A percentile compares a stretch with the other conserved stretches of the same genome.
Evolutionary conservation across 1,140 invertebrate species (phyloP).

Genomic region (Spodoptera frugiperda): DNA sequence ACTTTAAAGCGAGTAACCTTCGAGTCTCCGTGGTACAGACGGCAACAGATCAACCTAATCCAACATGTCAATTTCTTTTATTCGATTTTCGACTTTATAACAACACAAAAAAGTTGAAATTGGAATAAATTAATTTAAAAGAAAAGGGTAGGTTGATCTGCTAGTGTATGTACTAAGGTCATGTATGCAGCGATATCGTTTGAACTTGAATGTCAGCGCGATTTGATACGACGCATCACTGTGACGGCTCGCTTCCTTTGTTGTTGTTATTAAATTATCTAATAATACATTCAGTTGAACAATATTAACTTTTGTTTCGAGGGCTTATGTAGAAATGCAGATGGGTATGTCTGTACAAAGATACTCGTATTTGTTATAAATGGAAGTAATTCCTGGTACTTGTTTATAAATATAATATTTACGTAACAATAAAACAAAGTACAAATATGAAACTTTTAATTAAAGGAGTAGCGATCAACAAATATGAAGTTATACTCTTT

Average conservation of each 20-base stretch:
- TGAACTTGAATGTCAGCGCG: slow-evolving; percentile 78
- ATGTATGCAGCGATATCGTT: slow-evolving; percentile 61
- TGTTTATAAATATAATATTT: too few relatives aligned
- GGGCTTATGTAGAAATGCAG: slow-evolving; percentile 7
- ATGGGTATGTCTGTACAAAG: neutral
- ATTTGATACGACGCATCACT: slow-evolving; percentile 79
- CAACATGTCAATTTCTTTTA: too few relatives aligned
- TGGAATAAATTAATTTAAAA: too few relatives aligned
- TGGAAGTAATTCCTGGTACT: too few relatives aligned
- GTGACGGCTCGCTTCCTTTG: slow-evolving; percentile 78
- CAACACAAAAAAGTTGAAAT: too few relatives aligned
- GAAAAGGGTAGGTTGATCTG: too few relatives aligned
- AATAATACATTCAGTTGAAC: slow-evolving; percentile 58
- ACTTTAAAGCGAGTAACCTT: slow-evolving; percentile 17
- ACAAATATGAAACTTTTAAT: too few relatives aligned
- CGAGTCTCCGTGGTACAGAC: slow-evolving; percentile 28
- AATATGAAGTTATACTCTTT: neutral
- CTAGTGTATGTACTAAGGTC: slow-evolving; percentile 48
- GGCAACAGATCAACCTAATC: too few relatives aligned
- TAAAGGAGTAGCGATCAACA: too few relatives aligned
- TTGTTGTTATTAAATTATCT: slow-evolving; percentile 77
- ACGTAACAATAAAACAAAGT: too few relatives aligned
- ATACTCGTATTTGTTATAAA: neutral
- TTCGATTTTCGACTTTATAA: too few relatives aligned
- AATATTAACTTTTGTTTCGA: slow-evolving; percentile 28